Percentiles rank a stretch among this genome's conserved stretches.
Conservation (phyloP, 2,888 invertebrate species). For the Trileptium ribeirensis region DNA sequence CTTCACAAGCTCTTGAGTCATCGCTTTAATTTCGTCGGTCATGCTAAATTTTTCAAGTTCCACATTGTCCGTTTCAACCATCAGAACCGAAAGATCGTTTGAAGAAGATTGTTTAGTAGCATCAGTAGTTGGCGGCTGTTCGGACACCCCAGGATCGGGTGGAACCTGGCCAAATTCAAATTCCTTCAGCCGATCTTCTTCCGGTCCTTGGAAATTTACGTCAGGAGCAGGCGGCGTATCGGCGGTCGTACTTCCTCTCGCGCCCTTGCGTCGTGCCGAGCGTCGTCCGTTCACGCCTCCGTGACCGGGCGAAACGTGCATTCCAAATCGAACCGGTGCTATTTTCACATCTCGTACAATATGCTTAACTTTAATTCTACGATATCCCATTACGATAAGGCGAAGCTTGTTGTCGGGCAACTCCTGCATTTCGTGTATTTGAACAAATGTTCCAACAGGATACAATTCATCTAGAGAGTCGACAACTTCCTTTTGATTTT, state of each 20-base stretch:
- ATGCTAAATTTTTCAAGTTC: constrained; percentile 77
- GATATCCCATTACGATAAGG: constrained; percentile 87
- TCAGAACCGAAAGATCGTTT: constrained; percentile 61
- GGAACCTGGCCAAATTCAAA: not conserved
- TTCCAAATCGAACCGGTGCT: no score
- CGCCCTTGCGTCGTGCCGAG: not conserved
- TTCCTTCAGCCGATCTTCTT: not conserved
- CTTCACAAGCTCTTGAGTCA: constrained; percentile 92
- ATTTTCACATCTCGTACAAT: not conserved
- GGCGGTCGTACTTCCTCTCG: not conserved
- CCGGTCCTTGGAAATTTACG: not conserved
- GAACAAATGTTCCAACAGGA: constrained; percentile 86
- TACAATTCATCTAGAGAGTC: constrained; percentile 76
- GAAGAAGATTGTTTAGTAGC: constrained; percentile 16
- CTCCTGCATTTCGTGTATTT: constrained; percentile 94
- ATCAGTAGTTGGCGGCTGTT: constrained; percentile 20
- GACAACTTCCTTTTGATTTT: constrained; percentile 77
- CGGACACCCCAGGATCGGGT: constrained; percentile 13
- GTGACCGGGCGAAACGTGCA: no score
- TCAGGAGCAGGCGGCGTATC: not conserved
- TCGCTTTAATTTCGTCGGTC: constrained; percentile 89
- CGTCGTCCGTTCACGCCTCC: constrained; percentile 22
- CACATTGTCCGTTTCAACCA: constrained; percentile 90
- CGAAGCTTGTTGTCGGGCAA: constrained; percentile 78
- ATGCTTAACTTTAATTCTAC: constrained; percentile 57